Evolutionary conservation across 2,113 vertebrate species (phyloP).

Genomic region (Sphyrna mokarran): DNA sequence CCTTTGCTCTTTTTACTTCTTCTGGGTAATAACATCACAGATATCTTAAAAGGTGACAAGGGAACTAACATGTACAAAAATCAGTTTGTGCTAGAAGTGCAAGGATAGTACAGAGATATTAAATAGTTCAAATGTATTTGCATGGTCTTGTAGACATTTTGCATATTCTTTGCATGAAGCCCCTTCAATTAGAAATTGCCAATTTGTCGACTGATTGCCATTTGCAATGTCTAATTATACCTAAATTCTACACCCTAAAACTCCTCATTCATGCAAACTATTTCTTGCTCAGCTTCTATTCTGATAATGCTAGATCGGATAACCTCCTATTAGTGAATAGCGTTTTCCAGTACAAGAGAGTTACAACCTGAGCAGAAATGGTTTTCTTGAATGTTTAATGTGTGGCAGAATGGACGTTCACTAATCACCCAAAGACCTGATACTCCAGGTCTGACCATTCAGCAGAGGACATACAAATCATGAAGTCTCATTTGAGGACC

Average conservation of each 20-base stretch:
- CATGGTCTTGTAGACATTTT: neutral
- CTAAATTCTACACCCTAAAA: neutral
- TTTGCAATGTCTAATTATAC: neutral
- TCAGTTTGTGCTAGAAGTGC: neutral
- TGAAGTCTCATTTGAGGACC: neutral
- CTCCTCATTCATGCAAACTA: neutral
- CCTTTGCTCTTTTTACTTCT: neutral
- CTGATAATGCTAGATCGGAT: neutral
- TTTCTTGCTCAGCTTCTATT: neutral
- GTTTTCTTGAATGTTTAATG: neutral
- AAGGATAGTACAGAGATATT: neutral
- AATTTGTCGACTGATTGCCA: neutral
- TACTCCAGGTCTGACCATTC: neutral
- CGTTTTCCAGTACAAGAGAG: neutral
- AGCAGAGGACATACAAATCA: neutral
- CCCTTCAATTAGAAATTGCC: neutral
- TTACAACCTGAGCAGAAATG: neutral
- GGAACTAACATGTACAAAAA: neutral
- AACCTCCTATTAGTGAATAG: neutral
- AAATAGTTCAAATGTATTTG: neutral
- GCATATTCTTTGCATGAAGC: neutral
- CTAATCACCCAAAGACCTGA: neutral
- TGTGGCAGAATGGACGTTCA: neutral
- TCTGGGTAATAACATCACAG: neutral
- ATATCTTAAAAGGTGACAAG: neutral